Evolutionary conservation across 1,140 invertebrate species (phyloP), one percentile per base, ranked within the genome.

Genomic region (Adelges cooleyi): DNA sequence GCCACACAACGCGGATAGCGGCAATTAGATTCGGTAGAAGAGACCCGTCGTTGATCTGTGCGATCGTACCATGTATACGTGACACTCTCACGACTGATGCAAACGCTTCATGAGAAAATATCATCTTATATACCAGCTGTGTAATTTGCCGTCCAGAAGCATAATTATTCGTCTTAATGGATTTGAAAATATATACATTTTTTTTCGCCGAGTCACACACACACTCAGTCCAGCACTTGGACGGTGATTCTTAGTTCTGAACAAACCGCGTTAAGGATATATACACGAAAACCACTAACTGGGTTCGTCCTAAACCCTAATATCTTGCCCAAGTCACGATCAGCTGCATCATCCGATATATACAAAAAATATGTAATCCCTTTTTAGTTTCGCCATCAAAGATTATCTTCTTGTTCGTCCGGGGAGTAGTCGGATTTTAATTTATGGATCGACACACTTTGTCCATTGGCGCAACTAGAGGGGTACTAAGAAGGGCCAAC

Each of bases 101-200:
- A 56, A 18, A 40, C 38, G 38, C 23, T 40, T 56, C 38, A 56
- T 42, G 53, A 56, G 53, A 56, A 56, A 50, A 54, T 40, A 53
- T 33, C 15, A 13, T 18, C 23, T 9, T 56, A 22, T 11, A 11
- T 33, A n/a, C n/a, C 27, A 4, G n/a, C 53, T 6, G 5, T 33
- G 52, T 54, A 56, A 56, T 56, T 56, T 42, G 38, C 33, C 22
- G 11, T 33, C 29, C 11, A 5, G 5, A 11, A 33, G 5, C 5
- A 33, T 33, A 33, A 33, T 33, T 33, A 33, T 33, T 33, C 11
- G 42, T 10, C 23, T 27, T 59, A 59, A 59, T 59, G 54, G 54
- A 59, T 44, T 22, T 9, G 54, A 29, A 59, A 27, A 44, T 42
- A 29, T 29, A 9, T 33, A 18, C 29, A 33, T 33, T 18, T 53